These are phyloP conservation scores for Apogon hyalosoma DNA, from an alignment of 2,797 vertebrate species.

Conservation along the genomic window DNA sequence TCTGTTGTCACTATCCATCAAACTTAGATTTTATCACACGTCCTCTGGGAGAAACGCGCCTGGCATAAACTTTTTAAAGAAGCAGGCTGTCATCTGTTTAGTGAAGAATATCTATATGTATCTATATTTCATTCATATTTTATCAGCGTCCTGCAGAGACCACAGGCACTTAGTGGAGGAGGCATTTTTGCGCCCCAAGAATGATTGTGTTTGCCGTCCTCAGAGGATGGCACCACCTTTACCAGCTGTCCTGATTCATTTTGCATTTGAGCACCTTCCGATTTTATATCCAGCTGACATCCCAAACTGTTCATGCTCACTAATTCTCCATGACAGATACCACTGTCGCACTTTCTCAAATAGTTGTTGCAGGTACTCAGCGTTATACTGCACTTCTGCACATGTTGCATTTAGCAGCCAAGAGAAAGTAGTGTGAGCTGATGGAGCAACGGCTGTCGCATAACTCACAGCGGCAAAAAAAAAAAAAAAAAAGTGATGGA, in stretches of 20 bases:
- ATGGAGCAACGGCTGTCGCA: neutral
- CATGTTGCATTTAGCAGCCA: neutral
- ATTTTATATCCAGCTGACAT: slow-evolving; percentile 26
- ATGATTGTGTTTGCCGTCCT: slow-evolving; percentile 35
- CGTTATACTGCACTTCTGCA: neutral
- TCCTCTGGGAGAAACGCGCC: slow-evolving; percentile 46
- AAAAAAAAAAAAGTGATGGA: neutral
- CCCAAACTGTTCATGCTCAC: slow-evolving; percentile 20
- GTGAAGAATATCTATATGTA: slow-evolving; percentile 36
- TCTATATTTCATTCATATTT: slow-evolving; percentile 64
- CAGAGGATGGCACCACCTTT: slow-evolving; percentile 48
- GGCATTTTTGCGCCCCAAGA: slow-evolving; percentile 22
- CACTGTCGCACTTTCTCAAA: slow-evolving; percentile 1
- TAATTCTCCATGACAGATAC: slow-evolving; percentile 20
- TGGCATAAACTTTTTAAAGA: slow-evolving; percentile 51
- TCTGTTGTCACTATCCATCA: slow-evolving; percentile 51
- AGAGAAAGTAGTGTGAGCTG: neutral
- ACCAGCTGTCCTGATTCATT: slow-evolving; percentile 41
- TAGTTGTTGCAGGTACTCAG: neutral
- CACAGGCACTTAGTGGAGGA: slow-evolving; percentile 42
- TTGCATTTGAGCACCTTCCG: slow-evolving; percentile 42
- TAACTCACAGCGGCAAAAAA: neutral
- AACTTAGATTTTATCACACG: slow-evolving; percentile 51
- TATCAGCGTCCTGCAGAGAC: slow-evolving; percentile 42
- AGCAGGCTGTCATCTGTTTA: slow-evolving; percentile 32